Evolutionary conservation across 2,888 invertebrate species (phyloP), one percentile per base, ranked within the genome.

Genomic region (Antheraea yamamai): DNA sequence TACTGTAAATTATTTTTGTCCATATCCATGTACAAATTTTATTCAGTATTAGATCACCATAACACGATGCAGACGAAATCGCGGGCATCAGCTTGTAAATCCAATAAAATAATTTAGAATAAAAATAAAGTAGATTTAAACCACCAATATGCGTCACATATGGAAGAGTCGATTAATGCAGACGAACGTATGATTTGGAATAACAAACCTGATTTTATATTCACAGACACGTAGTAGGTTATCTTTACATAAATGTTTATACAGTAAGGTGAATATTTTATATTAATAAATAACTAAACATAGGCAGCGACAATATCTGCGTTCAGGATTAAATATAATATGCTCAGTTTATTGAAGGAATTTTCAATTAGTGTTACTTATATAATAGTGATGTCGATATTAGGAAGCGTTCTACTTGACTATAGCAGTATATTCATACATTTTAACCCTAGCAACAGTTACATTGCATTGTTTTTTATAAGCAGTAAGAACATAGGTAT

Each of bases 161-260:
- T 66, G 64, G 16, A 66, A 30, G 30, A 66, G 30, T 66, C 4
- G 30, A 66, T 58, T 78, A 79, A 82, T 80, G 81, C 80, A 80
- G 81, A 81, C 78, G 76, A 74, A 76, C 78, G 78, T 76, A 79
- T 76, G 74, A 64, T 26, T 72, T 55, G 51, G 81, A 82, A 82
- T 82, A 81, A 77, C 80, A 80, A 81, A 78, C 77, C 68, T 75
- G 79, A 77, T 79, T 81, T 80, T 79, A 79, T 77, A 79, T 79
- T 76, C 73, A 39, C 71, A 71, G 73, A n/a, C 73, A 71, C 75
- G 73, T 73, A 51, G 35, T 30, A 73, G 35, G 52, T 58, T 16
- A 23, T 55, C 26, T 52, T 2, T 26, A 26, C 18, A 1, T n/a
- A 0, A 10, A 58, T 12, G 26, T 26, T 2, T 64, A 64, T 14